Evolutionary conservation across 2,888 invertebrate species (phyloP), one percentile per base, ranked within the genome.

Genomic region (Eucriotettix oculatus): DNA sequence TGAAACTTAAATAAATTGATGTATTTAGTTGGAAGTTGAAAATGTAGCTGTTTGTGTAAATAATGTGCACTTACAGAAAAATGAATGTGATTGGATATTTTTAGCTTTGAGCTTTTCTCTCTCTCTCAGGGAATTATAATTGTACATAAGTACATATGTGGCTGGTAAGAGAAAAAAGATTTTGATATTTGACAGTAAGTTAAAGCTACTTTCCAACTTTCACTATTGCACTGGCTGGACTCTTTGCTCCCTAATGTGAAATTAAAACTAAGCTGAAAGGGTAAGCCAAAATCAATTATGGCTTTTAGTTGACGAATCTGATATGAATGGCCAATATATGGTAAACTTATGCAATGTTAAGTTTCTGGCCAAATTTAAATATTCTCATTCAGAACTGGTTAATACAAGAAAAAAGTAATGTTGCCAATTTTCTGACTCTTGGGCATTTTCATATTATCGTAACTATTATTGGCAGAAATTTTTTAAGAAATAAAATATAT

Each of bases 391-490:
- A 48, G 48, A 48, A 48, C 48, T 48, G 48, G 9, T 48, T n/a
- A 48, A 48, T 5, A 48, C 42, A 55, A 44, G 42, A 16, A 44
- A 59, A 61, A 42, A 52, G 52, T 56, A 61, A 61, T 61, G 55
- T 61, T 61, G 61, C 58, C 61, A 61, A 57, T 61, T 58, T 58
- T 55, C 55, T 42, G 61, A 59, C 60, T 61, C 61, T 61, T 62
- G 60, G 60, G 62, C 60, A 63, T 62, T 63, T 60, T 57, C 60
- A 57, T 59, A 63, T 59, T 60, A 59, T 58, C 60, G 57, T 61
- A 63, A 58, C 59, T 63, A 63, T 63, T 59, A 63, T 63, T 56
- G 56, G 59, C 59, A 61, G 52, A 61, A 17, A 59, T 61, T 61
- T 59, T 59, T 54, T 61, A 61, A 54, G 48, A 58, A 61, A 61